Base-by-base conservation (phyloP, 1,140 invertebrate genomes). In the Dufourea novaeangliae region DNA sequence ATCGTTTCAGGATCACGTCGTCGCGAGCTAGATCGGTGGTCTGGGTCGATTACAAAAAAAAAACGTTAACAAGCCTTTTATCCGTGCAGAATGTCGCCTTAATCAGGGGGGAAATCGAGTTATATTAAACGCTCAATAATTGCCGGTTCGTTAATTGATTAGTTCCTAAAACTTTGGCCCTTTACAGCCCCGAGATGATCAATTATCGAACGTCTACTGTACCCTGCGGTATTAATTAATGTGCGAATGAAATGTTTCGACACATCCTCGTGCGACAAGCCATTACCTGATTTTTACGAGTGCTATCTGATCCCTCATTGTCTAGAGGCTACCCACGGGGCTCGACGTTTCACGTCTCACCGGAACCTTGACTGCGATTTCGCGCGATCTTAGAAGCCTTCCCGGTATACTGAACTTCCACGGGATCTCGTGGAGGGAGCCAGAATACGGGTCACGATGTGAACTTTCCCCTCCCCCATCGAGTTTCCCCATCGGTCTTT, bases 211-310 rank as follows among this genome's bases (percentile, higher is more conserved):
- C n/a, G n/a, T n/a, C n/a, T n/a, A n/a, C n/a, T n/a, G n/a, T n/a
- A n/a, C 29, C 34, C 34, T n/a, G 22, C 46, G 44, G 46, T 66
- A 84, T 66, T 79, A 82, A 86, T 86, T 77, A 74, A n/a, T 59
- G 22, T 29, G 52, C 59, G 69, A 69, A 67, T 57, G 44, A 67
- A 68, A 61, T 1, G 50, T 86, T 86, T 86, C 76, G 69, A 79
- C 79, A 82, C 57, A 76, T 83, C 68, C 72, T 80, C 32, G 44
- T n/a, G 44, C 70, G 76, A 82, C 79, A 79, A 52, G 46, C 34
- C 25, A 59, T 70, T 41, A 52, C 66, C 25, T 63, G 41, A 50
- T 10, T 52, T 77, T 32, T 50, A 25, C 25, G 25, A 6, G 8
- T 17, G 37, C 37, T 77, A 77, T 77, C 75, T 71, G 75, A 77